A percentile compares a stretch with the other conserved stretches of the same genome.
These are phyloP conservation scores for Metacarcinus magister DNA, from an alignment of 2,888 invertebrate genomes.

Conservation along the genomic window DNA sequence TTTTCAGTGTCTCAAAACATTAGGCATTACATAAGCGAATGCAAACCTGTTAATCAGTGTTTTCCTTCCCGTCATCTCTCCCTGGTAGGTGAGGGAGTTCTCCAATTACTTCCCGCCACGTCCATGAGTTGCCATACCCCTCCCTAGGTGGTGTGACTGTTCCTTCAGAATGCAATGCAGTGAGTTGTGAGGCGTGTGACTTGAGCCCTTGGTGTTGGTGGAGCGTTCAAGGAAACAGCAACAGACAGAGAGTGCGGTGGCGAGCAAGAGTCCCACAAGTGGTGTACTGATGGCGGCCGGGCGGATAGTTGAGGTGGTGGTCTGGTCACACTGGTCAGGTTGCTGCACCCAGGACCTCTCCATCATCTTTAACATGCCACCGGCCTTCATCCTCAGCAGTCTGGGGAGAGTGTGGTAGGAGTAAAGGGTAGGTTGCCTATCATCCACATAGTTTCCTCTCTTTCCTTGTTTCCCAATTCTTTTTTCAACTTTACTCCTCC, in stretches of 20 bases:
- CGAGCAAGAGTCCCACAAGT: not conserved
- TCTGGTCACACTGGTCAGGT: not conserved
- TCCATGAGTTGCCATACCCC: not conserved
- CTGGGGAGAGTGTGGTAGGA: not conserved
- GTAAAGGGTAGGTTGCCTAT: not conserved
- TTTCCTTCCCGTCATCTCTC: not conserved
- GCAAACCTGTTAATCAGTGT: not conserved
- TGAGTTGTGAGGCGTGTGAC: not conserved
- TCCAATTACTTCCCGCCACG: not conserved
- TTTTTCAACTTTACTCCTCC: not conserved
- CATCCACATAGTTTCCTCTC: not conserved
- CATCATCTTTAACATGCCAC: not conserved
- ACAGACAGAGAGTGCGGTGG: not conserved
- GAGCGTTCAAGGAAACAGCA: not conserved
- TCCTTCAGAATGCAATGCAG: not conserved
- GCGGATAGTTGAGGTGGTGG: not conserved
- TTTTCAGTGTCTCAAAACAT: too few species aligned
- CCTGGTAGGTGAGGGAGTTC: not conserved
- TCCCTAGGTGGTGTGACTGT: too few species aligned
- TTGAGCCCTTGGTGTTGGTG: not conserved
- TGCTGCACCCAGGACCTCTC: not conserved
- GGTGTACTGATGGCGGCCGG: constrained; percentile 40
- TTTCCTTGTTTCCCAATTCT: not conserved
- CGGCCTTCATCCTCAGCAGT: constrained; percentile 43
- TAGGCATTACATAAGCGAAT: too few species aligned